phyloP scores from a whole-genome alignment of 2,113 vertebrate genomes.

The Heliornis fulica region DNA sequence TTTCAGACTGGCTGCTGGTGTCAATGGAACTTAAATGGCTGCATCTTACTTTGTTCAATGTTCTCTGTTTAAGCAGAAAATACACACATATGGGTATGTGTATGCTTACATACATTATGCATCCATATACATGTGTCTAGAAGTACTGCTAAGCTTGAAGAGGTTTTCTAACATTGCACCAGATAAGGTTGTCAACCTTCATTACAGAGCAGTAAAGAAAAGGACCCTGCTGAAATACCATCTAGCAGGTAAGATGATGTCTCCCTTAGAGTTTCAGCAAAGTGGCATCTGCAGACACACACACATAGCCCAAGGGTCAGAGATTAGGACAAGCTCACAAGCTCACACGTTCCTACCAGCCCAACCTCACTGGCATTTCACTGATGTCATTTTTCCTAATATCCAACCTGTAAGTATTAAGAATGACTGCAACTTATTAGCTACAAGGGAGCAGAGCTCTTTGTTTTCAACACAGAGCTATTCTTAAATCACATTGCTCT shows the following conservation, averaged over 20 bases:
- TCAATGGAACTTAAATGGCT: neutral
- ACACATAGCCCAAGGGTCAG: neutral
- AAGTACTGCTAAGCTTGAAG: neutral
- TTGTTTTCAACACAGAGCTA: neutral
- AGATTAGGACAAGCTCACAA: neutral
- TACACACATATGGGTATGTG: fast-evolving
- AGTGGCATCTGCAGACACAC: conserved; percentile 35
- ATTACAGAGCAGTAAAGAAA: neutral
- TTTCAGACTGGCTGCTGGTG: neutral
- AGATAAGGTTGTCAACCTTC: neutral
- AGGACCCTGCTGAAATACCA: conserved; percentile 29
- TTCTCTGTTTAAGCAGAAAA: neutral
- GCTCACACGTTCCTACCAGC: neutral
- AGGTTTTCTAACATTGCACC: neutral
- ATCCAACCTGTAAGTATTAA: neutral
- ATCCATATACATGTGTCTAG: neutral
- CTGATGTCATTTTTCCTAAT: neutral
- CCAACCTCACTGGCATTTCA: conserved; percentile 6
- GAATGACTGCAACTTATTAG: neutral
- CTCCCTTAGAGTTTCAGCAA: neutral
- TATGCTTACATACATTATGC: neutral
- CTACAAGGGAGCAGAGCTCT: neutral
- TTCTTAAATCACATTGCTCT: neutral
- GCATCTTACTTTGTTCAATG: neutral
- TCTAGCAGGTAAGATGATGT: conserved; percentile 39